Conservation (phyloP, 2,888 invertebrate genomes). For the Agrochola macilenta region DNA sequence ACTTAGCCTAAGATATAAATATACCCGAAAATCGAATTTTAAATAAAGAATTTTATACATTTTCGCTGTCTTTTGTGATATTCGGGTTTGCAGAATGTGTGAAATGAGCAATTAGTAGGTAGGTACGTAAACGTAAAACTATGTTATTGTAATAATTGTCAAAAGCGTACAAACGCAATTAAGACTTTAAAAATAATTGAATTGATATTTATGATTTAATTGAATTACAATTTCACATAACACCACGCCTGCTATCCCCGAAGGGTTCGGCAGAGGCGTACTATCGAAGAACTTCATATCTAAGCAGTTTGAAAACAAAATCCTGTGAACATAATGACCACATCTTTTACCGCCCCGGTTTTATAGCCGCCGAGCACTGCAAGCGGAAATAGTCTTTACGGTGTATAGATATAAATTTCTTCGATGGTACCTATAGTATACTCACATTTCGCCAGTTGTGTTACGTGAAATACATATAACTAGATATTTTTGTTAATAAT, state of each 20-base stretch:
- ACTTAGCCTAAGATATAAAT: conserved; percentile 74
- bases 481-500: background rate
- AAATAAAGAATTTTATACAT: conserved; percentile 17
- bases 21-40: conserved; percentile 39
- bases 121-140: conserved; percentile 38
- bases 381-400: no score
- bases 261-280: no score
- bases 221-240: background rate
- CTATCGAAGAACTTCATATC: no score
- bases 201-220: conserved; percentile 44
- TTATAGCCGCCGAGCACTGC: no score
- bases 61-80: conserved; percentile 27
- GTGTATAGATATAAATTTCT: no score
- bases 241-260: background rate
- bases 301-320: no score
- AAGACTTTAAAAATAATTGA: conserved; percentile 7
- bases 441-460: background rate
- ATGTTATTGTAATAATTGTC: conserved; percentile 33
- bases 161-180: conserved; percentile 28
- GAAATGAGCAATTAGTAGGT: conserved; percentile 64
- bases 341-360: no score
- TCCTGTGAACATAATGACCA: no score
- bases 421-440: no score
- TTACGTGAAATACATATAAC: background rate
- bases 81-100: conserved; percentile 56